Base-by-base conservation (phyloP, 2,888 invertebrate species). In the Abrostola triplasia region DNA sequence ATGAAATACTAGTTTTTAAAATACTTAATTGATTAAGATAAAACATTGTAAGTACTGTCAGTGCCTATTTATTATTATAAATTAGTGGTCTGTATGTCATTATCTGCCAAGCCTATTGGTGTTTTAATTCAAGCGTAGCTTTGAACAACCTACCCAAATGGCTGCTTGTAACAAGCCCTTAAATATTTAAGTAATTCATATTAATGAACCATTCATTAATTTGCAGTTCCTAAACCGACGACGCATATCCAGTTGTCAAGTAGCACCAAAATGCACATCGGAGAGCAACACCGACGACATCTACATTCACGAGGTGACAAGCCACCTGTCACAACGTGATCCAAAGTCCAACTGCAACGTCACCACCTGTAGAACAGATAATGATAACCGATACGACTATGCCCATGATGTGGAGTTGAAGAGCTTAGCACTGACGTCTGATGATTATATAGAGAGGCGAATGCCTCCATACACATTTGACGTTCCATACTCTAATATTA, bases 231-330 rank as follows among this genome's bases (percentile, higher is more conserved):
- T 92, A 37, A 88, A 84, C 70, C 87, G 83, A 57, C 89, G 94
- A 56, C 93, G 90, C 64, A 92, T 94, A 82, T 94, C 91, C 12
- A 94, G 92, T 74, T 93, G 89, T 82, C 90, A 91, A 69, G 76
- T 84, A 51, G 88, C 88, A 44, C 81, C 91, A 36, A 89, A 86
- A 84, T 87, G 80, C 64, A 73, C 82, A 1, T 65, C 81, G 9
- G 91, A 93, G 53, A 80, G 68, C 65, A 88, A 81, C 67, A 87
- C 88, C 42, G 90, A 92, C 55, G 84, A 92, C 64, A 75, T 90
- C 13, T 87, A 89, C 67, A 80, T 87, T 12, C 84, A 90, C 53
- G 86, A 90, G 41, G 24, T 49, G 0, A 54, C 54, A 10, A 35
- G 56, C 36, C 52, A 11, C 37, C 60, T 72, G 13, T 55, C 58